Base-by-base conservation (phyloP, 1,140 invertebrate genomes). In the Drosophila pseudoobscura region DNA sequence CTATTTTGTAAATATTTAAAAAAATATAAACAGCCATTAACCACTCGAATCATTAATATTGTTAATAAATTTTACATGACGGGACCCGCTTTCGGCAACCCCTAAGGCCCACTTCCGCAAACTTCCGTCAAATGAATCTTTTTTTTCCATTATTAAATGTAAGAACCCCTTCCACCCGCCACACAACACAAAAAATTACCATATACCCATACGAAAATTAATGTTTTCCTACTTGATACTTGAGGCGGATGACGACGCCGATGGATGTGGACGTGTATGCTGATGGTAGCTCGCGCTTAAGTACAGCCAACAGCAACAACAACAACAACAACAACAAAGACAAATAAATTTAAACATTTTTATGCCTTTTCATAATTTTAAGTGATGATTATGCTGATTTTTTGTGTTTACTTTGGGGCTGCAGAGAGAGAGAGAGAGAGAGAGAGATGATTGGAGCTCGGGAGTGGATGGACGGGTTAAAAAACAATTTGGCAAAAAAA, bases 371-470 rank as follows among this genome's bases (percentile, higher is more conserved):
- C 73, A 82, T 76, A 82, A 74, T 69, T 82, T 82, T 77, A 82
- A 82, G 78, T 82, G 78, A 82, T 82, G 78, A 82, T 82, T 82
- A 82, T 82, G 78, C 78, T 82, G 68, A 82, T 82, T 82, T 82
- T 60, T 31, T 50, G 31, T 77, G 73, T 66, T 66, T 56, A 59
- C 78, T 62, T 77, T 59, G 26, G 35, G 53, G 13, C n/a, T 24
- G 44, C 8, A 39, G 53, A 31, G 46, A 22, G 1, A 31, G 45
- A 43, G 8, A 2, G 29, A 17, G 24, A 24, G 24, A 20, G 41
- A 26, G 35, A 43, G 4, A n/a, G 31, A 31, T 1, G 59, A 47
- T 20, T 39, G n/a, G n/a, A 11, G 35, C 24, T 1, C 11, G 0
- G 4, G 35, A 13, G 9, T 39, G 35, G 4, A 13, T 39, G 11